phyloP scores from a whole-genome alignment of 2,113 vertebrate genomes.

The Oxyura jamaicensis region DNA sequence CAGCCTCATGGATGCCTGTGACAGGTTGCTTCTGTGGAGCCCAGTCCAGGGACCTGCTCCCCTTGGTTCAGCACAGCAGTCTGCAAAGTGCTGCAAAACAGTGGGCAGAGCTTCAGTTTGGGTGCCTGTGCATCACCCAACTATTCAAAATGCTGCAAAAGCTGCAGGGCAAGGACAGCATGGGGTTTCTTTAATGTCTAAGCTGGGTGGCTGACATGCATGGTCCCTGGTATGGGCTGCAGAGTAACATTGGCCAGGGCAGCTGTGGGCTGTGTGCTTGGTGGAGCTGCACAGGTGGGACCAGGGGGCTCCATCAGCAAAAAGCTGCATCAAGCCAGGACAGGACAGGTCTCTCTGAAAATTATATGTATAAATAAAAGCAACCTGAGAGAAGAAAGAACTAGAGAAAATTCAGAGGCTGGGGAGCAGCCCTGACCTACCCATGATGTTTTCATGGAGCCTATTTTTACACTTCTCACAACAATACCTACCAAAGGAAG shows the following conservation, averaged over 20 bases:
- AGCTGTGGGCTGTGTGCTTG: background rate
- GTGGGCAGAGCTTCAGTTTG: background rate
- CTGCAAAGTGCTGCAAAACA: background rate
- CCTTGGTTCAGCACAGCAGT: background rate
- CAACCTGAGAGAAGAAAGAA: background rate
- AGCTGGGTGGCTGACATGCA: background rate
- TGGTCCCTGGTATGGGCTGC: background rate
- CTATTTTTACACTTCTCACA: too few relatives aligned
- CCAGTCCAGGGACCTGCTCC: background rate
- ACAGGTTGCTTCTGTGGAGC: background rate
- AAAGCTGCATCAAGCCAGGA: background rate
- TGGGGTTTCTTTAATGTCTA: background rate
- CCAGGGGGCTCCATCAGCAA: background rate
- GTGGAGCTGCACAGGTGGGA: background rate
- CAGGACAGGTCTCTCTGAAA: background rate
- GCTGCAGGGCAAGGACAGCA: background rate
- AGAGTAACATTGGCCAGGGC: background rate
- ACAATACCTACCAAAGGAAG: background rate
- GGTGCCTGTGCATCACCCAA: rapidly evolving
- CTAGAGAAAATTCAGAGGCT: background rate
- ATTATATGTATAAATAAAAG: background rate
- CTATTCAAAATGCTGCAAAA: background rate
- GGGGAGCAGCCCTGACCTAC: background rate
- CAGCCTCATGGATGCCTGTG: background rate
- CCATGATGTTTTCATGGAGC: background rate